These are phyloP conservation scores for Dynastes tityus DNA, from an alignment of 2,888 invertebrate genomes.

Conservation along the genomic window DNA sequence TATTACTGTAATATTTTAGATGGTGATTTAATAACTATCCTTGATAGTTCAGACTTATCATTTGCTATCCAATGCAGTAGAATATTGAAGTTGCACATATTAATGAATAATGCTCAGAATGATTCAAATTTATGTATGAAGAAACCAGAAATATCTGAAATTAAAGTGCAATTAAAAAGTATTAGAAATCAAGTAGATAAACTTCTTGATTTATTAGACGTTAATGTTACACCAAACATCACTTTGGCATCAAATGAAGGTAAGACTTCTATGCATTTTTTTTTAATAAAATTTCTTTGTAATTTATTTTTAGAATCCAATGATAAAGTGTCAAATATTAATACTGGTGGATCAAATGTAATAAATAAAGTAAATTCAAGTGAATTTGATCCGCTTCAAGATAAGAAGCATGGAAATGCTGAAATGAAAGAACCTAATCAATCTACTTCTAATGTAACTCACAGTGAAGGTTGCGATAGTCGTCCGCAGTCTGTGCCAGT, in stretches of 20 bases:
- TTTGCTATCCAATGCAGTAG: conserved; percentile 81
- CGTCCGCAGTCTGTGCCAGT: conserved; percentile 64
- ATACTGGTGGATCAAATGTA: conserved; percentile 51
- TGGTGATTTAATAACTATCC: conserved; percentile 81
- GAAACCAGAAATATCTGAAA: conserved; percentile 69
- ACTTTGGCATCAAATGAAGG: conserved; percentile 48
- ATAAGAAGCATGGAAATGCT: conserved; percentile 59
- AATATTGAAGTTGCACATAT: conserved; percentile 77
- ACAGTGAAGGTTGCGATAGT: conserved; percentile 56
- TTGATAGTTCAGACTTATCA: conserved; percentile 80
- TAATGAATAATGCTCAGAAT: conserved; percentile 69
- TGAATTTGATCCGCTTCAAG: conserved; percentile 76
- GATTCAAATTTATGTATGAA: conserved; percentile 54
- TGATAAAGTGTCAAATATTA: conserved; percentile 39
- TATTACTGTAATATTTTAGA: conserved; percentile 68
- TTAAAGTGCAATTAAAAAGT: conserved; percentile 69
- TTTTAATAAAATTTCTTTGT: neutral
- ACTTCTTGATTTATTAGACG: conserved; percentile 74
- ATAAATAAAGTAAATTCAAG: conserved; percentile 70
- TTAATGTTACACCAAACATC: conserved; percentile 45
- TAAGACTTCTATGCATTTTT: conserved; percentile 1
- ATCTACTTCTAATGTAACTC: conserved; percentile 62
- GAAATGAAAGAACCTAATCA: conserved; percentile 60
- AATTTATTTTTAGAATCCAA: conserved; percentile 41
- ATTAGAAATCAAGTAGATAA: conserved; percentile 76